Evolutionary conservation across 1,140 invertebrate species (phyloP).

Genomic region (Colletes latitarsis): DNA sequence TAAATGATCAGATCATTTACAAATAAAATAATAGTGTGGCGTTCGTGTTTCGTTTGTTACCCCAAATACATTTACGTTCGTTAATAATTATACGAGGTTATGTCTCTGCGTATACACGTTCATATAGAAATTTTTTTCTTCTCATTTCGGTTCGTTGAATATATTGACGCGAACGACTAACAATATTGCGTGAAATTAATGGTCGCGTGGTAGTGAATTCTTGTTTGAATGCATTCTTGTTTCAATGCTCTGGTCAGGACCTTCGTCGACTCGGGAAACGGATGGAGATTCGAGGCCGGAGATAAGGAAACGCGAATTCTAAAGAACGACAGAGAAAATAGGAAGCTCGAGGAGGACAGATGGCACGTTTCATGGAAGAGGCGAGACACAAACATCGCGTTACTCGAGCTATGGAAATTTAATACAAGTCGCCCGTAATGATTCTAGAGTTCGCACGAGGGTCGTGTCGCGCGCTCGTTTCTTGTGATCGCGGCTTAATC

Average conservation of each 20-base stretch:
- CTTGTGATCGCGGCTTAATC: slow-evolving; percentile 31
- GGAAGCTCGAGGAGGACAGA: background rate
- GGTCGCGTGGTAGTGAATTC: background rate
- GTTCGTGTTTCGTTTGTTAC: too few relatives aligned
- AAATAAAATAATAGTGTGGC: too few relatives aligned
- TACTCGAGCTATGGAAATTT: slow-evolving; percentile 15
- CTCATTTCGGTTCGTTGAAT: too few relatives aligned
- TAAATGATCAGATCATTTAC: too few relatives aligned
- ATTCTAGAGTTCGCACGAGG: slow-evolving; percentile 7
- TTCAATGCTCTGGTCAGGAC: background rate
- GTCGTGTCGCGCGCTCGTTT: background rate
- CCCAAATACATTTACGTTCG: too few relatives aligned
- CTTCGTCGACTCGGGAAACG: slow-evolving; percentile 28
- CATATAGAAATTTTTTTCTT: too few relatives aligned
- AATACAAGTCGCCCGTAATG: background rate
- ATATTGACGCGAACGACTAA: too few relatives aligned
- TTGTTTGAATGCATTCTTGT: slow-evolving; percentile 16
- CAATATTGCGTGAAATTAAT: too few relatives aligned
- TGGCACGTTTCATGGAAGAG: background rate
- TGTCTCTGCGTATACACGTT: too few relatives aligned
- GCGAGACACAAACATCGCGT: slow-evolving; percentile 6
- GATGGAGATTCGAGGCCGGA: slow-evolving; percentile 28
- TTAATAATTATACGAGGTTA: too few relatives aligned
- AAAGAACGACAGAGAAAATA: slow-evolving; percentile 10
- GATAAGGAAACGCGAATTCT: slow-evolving; percentile 13